Conservation (phyloP, 2,113 vertebrate species). For the Pao palembangensis region DNA sequence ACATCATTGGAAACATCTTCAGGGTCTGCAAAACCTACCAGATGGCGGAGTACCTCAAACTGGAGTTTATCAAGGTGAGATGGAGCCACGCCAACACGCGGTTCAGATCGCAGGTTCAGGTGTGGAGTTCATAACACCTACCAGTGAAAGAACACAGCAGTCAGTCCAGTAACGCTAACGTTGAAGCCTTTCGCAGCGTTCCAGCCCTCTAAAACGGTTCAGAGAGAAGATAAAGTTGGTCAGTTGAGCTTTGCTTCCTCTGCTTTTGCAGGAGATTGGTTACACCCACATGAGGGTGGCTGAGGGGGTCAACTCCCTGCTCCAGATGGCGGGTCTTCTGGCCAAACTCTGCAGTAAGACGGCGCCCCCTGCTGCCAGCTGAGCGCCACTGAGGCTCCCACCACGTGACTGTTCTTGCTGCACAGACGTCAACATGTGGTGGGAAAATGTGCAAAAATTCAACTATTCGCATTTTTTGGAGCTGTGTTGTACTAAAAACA, state of each 20-base stretch:
- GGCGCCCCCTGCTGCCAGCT: constrained; percentile 77
- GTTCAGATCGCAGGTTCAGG: too few relatives aligned
- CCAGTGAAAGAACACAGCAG: too few relatives aligned
- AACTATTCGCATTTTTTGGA: too few relatives aligned
- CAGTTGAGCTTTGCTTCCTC: background rate
- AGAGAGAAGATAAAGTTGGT: too few relatives aligned
- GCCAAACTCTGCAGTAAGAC: constrained; percentile 91
- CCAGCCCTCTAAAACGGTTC: too few relatives aligned
- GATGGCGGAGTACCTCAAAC: constrained; percentile 94
- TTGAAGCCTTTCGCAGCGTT: background rate
- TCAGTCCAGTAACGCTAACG: too few relatives aligned
- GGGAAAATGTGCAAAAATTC: background rate
- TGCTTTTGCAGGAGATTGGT: constrained; percentile 85
- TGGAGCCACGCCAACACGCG: background rate
- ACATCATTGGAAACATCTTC: constrained; percentile 95
- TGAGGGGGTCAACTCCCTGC: constrained; percentile 91
- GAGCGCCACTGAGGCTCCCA: constrained; percentile 11
- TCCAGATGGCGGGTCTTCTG: constrained; percentile 93
- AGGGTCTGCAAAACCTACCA: constrained; percentile 94
- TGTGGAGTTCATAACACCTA: too few relatives aligned
- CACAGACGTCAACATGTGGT: background rate
- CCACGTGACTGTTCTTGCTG: background rate
- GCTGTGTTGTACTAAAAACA: background rate
- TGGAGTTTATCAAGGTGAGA: constrained; percentile 95
- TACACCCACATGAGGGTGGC: constrained; percentile 91